Evolutionary conservation across 2,888 invertebrate genomes (phyloP), one percentile per base, ranked within the genome.

Genomic region (Cosmia trapezina): DNA sequence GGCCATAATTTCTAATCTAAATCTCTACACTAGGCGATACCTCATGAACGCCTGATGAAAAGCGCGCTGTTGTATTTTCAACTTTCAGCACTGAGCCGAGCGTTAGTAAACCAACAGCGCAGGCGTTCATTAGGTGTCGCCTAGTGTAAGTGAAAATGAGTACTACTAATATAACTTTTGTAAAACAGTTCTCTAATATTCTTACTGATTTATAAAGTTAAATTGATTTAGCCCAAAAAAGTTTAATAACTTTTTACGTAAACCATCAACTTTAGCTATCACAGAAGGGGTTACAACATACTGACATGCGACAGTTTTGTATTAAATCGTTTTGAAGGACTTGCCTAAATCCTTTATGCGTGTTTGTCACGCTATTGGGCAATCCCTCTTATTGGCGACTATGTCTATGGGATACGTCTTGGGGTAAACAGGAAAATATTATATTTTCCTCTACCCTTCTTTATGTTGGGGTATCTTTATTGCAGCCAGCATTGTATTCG

Each of bases 341-440:
- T 37, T 43, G 9, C 17, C 17, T 61, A n/a, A 69, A 69, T 56
- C 41, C 33, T 51, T 45, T 49, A 74, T 71, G 65, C 43, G 62
- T 54, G 47, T 57, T 82, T 57, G 74, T 77, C 82, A 83, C 74
- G 70, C 80, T 71, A 33, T 75, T 69, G 33, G 14, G 54, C 59
- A 47, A 71, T 70, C 54, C 67, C 8, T 69, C 63, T 53, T 70
- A 67, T 59, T 75, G 77, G 64, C 53, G 56, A 70, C 56, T 47
- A 68, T 64, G 60, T 54, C 69, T 57, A 33, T 54, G 49, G 70
- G 33, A 37, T 49, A 49, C 41, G 28, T 62, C 41, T 47, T 49
- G 57, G 72, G 74, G 79, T 77, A 75, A 82, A 83, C 84, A 84
- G 83, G 83, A 83, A 83, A 84, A 60, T 73, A 70, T 63, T 60